Evolutionary conservation across 2,113 vertebrate genomes (phyloP), one percentile per base, ranked within the genome.

Genomic region (Artemisiospiza belli): DNA sequence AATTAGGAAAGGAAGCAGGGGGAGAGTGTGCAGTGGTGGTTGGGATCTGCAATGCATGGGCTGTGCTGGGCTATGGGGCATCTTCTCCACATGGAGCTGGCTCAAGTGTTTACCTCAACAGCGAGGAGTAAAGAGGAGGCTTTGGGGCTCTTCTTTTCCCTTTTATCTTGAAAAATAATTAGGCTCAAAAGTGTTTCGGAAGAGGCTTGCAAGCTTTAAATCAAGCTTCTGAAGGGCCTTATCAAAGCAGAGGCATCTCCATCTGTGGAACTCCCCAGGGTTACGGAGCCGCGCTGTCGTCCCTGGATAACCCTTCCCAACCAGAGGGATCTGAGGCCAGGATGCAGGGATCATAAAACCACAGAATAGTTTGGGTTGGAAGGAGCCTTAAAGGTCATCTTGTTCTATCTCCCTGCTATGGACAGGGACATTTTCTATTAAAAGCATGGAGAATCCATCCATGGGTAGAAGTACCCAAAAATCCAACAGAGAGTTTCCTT

Each of bases 91-190:
- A 0, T 1, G 0, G 49, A 77, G 59, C 25, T 3, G 0, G 9
- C 49, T 70, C 79, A 43, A 72, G 19, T 15, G 55, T 78, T 76
- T 6, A 43, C 58, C 37, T 47, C 31, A 44, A 52, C 64, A 77
- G n/a, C 1, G 3, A 72, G 47, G 52, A 67, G 43, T 17, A 27
- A 78, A 79, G n/a, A 85, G 52, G 35, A 94, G 10, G 21, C 27
- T 46, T 84, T 78, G 37, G 47, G 49, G 35, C 49, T 57, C 58
- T 63, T 61, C 62, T 67, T 63, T 68, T 15, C 5, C 25, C 68
- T 92, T 96, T 95, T 75, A 77, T 78, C 91, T 75, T 84, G 57
- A 68, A 78, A 91, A 84, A 59, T 79, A 87, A 75, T 82, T 39
- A 78, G 61, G 15, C 25, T 23, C 25, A 69, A 59, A 89, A 81